These are phyloP conservation scores for Caenorhabditis uteleia DNA, from an alignment of 2,888 invertebrate genomes.

Conservation along the genomic window DNA sequence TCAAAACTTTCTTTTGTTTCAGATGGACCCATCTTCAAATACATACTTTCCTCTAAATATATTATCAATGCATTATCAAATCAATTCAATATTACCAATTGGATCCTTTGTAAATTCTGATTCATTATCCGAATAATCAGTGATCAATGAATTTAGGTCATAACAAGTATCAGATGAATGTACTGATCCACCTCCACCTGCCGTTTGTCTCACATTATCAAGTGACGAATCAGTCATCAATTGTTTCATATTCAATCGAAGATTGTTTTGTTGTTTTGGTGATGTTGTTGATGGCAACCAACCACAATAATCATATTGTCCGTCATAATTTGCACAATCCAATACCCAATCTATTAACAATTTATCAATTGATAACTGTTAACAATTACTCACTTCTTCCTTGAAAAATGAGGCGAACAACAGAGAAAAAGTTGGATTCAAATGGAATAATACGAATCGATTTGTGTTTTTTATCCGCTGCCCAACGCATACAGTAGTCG, in stretches of 20 bases:
- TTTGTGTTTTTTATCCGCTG: conserved; percentile 15
- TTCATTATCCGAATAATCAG: conserved; percentile 10
- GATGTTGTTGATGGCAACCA: conserved; percentile 19
- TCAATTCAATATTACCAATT: conserved; percentile 15
- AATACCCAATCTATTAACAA: conserved; percentile 28
- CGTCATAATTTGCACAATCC: conserved; percentile 30
- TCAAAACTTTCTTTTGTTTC: too few species aligned
- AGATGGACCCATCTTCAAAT: too few species aligned
- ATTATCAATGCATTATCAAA: too few species aligned
- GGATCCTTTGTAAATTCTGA: conserved; percentile 21
- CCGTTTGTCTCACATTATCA: neutral
- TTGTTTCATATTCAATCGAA: neutral
- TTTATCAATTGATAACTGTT: neutral
- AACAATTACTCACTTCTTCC: conserved; percentile 20
- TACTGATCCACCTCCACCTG: conserved; percentile 8
- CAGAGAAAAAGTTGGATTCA: conserved; percentile 31
- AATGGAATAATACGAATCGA: conserved; percentile 32
- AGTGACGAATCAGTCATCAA: conserved; percentile 21
- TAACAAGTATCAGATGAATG: conserved; percentile 29
- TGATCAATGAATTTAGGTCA: conserved; percentile 12
- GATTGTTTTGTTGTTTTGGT: neutral
- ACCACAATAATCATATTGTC: conserved; percentile 34
- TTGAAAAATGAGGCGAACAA: conserved; percentile 22
- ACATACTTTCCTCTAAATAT: too few species aligned
- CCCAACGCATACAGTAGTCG: conserved; percentile 35